phyloP scores from a whole-genome alignment of 2,888 invertebrate species.

The Parasteatoda lunata region DNA sequence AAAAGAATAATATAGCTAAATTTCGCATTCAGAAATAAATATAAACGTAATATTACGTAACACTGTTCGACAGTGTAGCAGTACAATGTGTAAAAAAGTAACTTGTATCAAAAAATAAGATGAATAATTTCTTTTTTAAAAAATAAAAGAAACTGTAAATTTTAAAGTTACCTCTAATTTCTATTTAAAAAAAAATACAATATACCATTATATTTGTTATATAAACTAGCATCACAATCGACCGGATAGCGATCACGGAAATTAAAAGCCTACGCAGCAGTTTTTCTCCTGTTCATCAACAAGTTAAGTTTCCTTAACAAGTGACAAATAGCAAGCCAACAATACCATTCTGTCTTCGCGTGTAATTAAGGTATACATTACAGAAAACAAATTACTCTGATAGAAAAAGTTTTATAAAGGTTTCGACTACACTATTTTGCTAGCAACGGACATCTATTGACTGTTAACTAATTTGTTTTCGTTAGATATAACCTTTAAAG shows the following conservation, averaged over 20 bases:
- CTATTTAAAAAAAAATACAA: no score
- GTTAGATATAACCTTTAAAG: conserved; percentile 10
- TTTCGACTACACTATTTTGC: conserved; percentile 5
- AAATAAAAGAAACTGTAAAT: no score
- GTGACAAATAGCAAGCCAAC: conserved; percentile 30
- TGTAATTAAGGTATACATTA: conserved; percentile 39
- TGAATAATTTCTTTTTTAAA: no score
- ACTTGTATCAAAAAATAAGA: no score
- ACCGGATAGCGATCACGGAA: conserved; percentile 16
- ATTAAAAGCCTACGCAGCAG: conserved; percentile 24
- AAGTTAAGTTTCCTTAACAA: background rate
- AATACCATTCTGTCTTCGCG: background rate
- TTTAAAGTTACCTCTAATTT: no score
- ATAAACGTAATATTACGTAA: no score
- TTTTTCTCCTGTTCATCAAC: background rate
- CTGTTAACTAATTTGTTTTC: conserved; percentile 14
- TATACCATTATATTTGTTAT: no score
- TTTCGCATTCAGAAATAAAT: no score
- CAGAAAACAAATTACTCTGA: conserved; percentile 23
- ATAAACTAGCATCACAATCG: no score
- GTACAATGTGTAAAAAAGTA: no score
- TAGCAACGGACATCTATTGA: conserved; percentile 31
- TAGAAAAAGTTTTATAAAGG: conserved; percentile 16
- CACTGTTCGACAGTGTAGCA: no score
- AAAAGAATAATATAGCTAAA: no score